Percentiles rank a stretch among this genome's conserved stretches.
These are phyloP conservation scores for Gortyna flavago DNA, from an alignment of 2,888 invertebrate genomes.

Conservation along the genomic window DNA sequence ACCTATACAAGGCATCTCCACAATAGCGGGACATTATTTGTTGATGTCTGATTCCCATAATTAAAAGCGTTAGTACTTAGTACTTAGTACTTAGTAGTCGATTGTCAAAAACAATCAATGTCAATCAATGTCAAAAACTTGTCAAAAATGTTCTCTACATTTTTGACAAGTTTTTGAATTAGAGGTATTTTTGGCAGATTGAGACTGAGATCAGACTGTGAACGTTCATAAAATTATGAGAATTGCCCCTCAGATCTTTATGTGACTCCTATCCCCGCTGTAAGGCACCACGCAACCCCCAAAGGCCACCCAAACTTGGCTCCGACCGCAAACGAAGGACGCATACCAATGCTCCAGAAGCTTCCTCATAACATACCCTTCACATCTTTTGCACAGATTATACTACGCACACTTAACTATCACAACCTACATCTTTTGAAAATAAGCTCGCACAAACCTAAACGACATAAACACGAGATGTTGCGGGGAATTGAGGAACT, in stretches of 20 bases:
- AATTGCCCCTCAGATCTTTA: not conserved
- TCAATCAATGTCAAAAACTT: not conserved
- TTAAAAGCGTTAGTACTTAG: not conserved
- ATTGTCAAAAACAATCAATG: too few relatives aligned
- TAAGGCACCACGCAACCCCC: slow-evolving; percentile 17
- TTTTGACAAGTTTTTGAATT: too few relatives aligned
- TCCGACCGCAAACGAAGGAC: slow-evolving; percentile 57
- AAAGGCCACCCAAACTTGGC: slow-evolving; percentile 63
- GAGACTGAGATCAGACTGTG: not conserved
- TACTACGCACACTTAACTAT: not conserved
- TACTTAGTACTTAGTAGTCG: too few relatives aligned
- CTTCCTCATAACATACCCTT: slow-evolving; percentile 54
- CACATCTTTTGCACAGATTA: slow-evolving; percentile 49
- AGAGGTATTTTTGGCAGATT: not conserved
- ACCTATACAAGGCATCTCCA: too few relatives aligned
- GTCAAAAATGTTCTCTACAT: too few relatives aligned
- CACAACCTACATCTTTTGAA: not conserved
- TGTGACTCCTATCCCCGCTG: slow-evolving; percentile 10
- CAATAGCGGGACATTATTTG: not conserved
- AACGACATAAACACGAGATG: not conserved
- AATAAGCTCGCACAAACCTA: slow-evolving; percentile 10
- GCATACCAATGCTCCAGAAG: slow-evolving; percentile 63
- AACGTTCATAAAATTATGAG: not conserved
- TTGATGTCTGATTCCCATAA: not conserved
- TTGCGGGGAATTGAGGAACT: not conserved